Conservation (phyloP, 2,888 invertebrate species). For the Taphrorychus bicolor region DNA sequence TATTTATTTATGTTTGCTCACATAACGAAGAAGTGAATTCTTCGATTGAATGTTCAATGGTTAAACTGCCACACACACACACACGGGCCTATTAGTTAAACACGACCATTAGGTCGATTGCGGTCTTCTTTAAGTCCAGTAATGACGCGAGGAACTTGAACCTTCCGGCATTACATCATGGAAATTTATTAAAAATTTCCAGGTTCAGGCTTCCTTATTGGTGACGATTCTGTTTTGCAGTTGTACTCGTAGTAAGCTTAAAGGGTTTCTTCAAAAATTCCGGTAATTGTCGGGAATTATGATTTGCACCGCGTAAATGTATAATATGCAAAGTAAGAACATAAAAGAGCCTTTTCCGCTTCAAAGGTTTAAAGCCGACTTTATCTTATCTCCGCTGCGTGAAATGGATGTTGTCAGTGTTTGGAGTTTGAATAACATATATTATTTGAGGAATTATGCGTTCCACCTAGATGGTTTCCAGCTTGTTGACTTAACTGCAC, state of each 20-base stretch:
- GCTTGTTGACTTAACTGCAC: neutral
- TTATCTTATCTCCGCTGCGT: neutral
- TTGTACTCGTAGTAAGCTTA: no score
- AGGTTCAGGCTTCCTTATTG: neutral
- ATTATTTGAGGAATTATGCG: neutral
- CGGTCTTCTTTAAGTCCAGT: neutral
- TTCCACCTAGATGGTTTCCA: neutral
- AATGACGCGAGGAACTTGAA: neutral
- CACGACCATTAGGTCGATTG: neutral
- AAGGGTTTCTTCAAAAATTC: no score
- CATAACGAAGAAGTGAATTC: neutral
- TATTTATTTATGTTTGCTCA: slow-evolving; percentile 7
- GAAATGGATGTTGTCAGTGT: neutral
- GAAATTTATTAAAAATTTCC: neutral
- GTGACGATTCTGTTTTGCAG: neutral
- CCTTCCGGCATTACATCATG: neutral
- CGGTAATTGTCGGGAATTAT: no score
- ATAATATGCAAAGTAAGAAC: neutral
- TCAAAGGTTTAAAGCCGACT: neutral
- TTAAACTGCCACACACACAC: neutral
- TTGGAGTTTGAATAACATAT: neutral
- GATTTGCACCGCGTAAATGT: no score
- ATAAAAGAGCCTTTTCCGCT: neutral
- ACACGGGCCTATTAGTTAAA: neutral
- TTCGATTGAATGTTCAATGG: neutral